phyloP scores from a whole-genome alignment of 1,140 invertebrate species.

The Drosophila sulfurigaster region DNA sequence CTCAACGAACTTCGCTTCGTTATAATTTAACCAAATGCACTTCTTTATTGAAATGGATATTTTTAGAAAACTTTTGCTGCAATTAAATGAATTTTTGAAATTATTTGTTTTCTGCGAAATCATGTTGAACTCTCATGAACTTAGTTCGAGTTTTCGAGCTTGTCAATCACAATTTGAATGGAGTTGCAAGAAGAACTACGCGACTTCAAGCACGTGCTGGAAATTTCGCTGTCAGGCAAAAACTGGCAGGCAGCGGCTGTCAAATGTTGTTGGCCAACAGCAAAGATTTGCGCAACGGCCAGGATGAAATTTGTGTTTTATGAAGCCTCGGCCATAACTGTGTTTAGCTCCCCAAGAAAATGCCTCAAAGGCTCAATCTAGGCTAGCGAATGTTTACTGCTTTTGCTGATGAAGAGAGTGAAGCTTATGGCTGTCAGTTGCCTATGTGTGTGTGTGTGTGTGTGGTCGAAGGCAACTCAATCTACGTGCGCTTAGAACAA shows the following conservation, averaged over 20 bases:
- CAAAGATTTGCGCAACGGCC: not conserved
- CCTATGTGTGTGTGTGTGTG: not conserved
- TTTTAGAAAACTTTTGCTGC: no score
- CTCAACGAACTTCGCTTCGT: not conserved
- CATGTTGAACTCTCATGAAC: not conserved
- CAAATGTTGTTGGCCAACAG: conserved; percentile 19
- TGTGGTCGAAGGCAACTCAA: conserved; percentile 22
- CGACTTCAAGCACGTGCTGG: conserved; percentile 52
- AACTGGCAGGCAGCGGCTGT: conserved; percentile 2
- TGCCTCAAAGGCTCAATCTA: conserved; percentile 20
- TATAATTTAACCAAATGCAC: not conserved
- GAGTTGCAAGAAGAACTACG: conserved; percentile 1
- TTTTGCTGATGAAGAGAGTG: not conserved
- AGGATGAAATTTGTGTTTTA: conserved; percentile 5
- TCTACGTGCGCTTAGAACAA: conserved; percentile 54
- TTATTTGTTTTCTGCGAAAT: no score
- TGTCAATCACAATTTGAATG: conserved; percentile 11
- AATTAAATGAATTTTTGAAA: no score
- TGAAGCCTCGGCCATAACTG: conserved; percentile 27
- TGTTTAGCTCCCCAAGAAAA: conserved; percentile 10
- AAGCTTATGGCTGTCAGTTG: not conserved
- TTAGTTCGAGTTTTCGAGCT: not conserved
- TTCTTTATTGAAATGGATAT: no score
- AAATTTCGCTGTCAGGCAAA: conserved; percentile 55
- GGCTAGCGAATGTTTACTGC: not conserved